phyloP scores from a whole-genome alignment of 2,797 vertebrate species.

The Sarcoramphus papa region DNA sequence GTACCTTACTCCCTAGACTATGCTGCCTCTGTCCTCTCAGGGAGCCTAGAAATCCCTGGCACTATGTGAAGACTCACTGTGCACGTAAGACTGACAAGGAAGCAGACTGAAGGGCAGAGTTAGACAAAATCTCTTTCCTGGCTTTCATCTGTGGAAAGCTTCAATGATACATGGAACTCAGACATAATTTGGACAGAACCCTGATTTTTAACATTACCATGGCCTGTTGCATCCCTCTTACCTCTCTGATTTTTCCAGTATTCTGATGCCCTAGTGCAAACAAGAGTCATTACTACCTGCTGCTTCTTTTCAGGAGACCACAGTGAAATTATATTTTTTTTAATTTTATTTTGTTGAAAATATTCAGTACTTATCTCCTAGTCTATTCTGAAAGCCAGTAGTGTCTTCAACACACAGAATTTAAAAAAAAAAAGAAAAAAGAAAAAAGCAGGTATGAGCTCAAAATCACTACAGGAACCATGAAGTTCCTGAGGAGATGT shows the following conservation, averaged over 20 bases:
- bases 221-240: background rate
- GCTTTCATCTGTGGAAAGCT: background rate
- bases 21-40: background rate
- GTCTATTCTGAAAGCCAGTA: background rate
- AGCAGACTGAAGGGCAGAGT: background rate
- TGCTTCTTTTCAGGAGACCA: background rate
- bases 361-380: background rate
- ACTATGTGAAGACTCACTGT: rapidly evolving
- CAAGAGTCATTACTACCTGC: background rate
- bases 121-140: background rate
- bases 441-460: background rate
- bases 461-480: background rate
- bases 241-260: background rate
- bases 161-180: background rate
- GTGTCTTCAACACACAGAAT: background rate
- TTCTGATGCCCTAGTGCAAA: background rate
- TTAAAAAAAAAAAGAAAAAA: background rate
- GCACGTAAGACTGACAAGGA: background rate
- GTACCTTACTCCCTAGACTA: background rate
- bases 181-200: background rate
- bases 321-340: background rate
- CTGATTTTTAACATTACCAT: background rate
- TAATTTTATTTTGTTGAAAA: background rate
- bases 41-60: background rate
- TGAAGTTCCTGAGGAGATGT: background rate